Evolutionary conservation across 2,797 vertebrate species (phyloP).

Genomic region (Pangasius larnaudii): DNA sequence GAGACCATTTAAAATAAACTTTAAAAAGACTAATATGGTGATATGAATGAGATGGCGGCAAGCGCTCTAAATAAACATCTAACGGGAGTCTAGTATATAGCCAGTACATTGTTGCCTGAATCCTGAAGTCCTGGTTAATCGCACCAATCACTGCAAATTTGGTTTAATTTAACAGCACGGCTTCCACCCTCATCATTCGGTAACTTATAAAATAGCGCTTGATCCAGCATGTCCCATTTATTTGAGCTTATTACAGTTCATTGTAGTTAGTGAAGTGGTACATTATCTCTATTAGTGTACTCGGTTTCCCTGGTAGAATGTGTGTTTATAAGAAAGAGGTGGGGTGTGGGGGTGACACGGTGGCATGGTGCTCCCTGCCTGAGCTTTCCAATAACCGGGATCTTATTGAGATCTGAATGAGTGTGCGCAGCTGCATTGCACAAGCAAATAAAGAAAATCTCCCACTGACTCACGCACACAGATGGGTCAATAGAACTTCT

Average conservation of each 20-base stretch:
- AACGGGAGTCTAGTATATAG: neutral
- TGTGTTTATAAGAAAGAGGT: neutral
- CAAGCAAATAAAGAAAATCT: conserved; percentile 42
- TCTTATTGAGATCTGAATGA: conserved; percentile 42
- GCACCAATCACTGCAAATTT: neutral
- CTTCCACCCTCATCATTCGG: neutral
- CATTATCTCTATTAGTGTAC: neutral
- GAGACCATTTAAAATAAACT: too few species aligned
- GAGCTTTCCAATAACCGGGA: conserved; percentile 42
- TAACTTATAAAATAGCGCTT: neutral
- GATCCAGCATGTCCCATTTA: neutral
- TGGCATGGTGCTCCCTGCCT: conserved; percentile 20
- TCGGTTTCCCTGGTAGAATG: neutral
- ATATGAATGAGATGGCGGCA: neutral
- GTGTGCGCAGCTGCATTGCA: conserved; percentile 21
- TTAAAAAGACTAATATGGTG: neutral
- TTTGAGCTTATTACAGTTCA: neutral
- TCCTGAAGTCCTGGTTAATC: neutral
- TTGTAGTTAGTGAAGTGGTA: neutral
- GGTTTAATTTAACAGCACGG: neutral
- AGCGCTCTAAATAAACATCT: neutral
- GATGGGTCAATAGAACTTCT: neutral
- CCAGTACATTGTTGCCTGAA: neutral
- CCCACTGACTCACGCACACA: neutral
- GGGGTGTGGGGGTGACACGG: neutral